Conservation (phyloP, 2,888 invertebrate species). For the Erebia aethiops region DNA sequence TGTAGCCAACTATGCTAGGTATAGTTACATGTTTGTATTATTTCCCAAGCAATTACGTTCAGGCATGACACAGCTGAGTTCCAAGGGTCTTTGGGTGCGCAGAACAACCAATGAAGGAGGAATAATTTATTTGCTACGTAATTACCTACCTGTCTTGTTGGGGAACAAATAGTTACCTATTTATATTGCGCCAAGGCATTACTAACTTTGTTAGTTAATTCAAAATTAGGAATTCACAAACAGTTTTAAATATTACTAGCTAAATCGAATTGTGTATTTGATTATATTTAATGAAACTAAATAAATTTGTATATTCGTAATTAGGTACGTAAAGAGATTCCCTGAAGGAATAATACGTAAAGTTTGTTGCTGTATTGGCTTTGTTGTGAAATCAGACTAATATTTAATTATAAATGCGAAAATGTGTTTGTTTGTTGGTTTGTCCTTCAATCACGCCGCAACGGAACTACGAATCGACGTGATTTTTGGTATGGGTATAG, state of each 20-base stretch:
- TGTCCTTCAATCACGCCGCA: too few relatives aligned
- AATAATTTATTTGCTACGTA: constrained; percentile 61
- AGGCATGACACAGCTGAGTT: constrained; percentile 53
- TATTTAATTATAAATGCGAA: too few relatives aligned
- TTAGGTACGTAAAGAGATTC: too few relatives aligned
- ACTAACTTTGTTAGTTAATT: background rate
- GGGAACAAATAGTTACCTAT: constrained; percentile 41
- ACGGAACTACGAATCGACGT: too few relatives aligned
- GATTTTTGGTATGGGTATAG: too few relatives aligned
- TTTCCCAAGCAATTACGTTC: constrained; percentile 71
- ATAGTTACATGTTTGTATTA: constrained; percentile 59
- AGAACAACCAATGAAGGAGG: constrained; percentile 56
- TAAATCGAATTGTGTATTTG: background rate
- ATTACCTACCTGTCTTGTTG: constrained; percentile 57
- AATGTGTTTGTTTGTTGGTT: too few relatives aligned
- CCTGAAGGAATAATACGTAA: too few relatives aligned
- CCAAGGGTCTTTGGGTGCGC: constrained; percentile 55
- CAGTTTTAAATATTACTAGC: background rate
- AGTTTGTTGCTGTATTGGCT: too few relatives aligned
- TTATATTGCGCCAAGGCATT: constrained; percentile 18
- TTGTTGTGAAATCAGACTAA: too few relatives aligned
- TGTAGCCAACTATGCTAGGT: constrained; percentile 22
- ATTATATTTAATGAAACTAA: too few relatives aligned
- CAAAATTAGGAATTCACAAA: background rate
- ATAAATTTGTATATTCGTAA: too few relatives aligned